These are phyloP conservation scores for Carcina quercana DNA, from an alignment of 2,888 invertebrate species.

Conservation along the genomic window DNA sequence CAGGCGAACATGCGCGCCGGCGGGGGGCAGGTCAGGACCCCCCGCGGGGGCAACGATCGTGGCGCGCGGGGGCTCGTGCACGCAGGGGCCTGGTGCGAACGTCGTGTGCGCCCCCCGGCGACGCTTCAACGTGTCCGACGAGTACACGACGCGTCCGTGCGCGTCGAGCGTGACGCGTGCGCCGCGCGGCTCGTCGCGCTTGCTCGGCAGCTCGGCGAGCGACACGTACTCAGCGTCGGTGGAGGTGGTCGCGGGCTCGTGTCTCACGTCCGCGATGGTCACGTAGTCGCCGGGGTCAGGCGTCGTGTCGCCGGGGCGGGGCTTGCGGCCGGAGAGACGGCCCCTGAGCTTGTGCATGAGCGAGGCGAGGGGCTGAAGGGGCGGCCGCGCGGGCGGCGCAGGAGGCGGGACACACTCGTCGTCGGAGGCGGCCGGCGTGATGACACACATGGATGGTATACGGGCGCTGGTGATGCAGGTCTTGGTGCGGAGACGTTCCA, in stretches of 20 bases:
- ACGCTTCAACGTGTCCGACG: constrained; percentile 88
- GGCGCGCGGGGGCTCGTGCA: no score
- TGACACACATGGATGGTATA: constrained; percentile 94
- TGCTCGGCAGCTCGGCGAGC: constrained; percentile 83
- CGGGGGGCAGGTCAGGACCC: no score
- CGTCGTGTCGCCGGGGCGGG: constrained; percentile 61
- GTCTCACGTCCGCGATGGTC: constrained; percentile 87
- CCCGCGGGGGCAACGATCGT: no score
- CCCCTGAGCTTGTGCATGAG: constrained; percentile 83
- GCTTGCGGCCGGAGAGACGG: constrained; percentile 65
- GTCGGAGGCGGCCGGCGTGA: constrained; percentile 90
- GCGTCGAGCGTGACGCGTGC: constrained; percentile 89
- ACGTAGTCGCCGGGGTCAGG: constrained; percentile 87
- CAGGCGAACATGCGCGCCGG: no score
- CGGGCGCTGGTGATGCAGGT: constrained; percentile 90
- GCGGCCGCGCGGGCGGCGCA: constrained; percentile 40
- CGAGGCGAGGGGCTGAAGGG: constrained; percentile 78
- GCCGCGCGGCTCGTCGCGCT: no score
- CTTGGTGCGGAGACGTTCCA: constrained; percentile 89
- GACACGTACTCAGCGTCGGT: constrained; percentile 92
- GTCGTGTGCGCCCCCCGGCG: constrained; percentile 88
- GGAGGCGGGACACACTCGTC: constrained; percentile 80
- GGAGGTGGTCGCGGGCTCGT: constrained; percentile 81
- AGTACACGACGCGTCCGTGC: constrained; percentile 91
- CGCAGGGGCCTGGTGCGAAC: constrained; percentile 91